These are phyloP conservation scores for Misgurnus mizolepis DNA, from an alignment of 2,113 vertebrate genomes.

Conservation along the genomic window DNA sequence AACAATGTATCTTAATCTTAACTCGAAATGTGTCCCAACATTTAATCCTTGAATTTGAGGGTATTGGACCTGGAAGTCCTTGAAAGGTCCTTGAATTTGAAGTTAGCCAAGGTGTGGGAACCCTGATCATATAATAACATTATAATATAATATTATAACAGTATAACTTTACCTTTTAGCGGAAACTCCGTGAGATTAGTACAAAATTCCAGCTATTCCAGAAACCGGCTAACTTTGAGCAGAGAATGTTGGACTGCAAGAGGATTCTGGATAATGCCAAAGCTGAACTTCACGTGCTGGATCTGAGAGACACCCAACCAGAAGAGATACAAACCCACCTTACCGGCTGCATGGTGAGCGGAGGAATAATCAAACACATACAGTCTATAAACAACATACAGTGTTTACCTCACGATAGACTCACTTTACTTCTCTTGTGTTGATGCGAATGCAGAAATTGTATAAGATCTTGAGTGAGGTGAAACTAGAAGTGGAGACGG, in stretches of 20 bases:
- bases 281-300: conserved; percentile 85
- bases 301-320: conserved; percentile 82
- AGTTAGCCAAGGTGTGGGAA: no score
- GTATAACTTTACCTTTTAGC: conserved; percentile 68
- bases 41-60: no score
- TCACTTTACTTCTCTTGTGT: neutral
- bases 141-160: no score
- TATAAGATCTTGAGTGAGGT: conserved; percentile 97
- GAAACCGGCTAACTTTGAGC: conserved; percentile 98
- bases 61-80: no score
- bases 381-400: neutral
- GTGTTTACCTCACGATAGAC: neutral
- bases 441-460: conserved; percentile 79
- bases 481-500: conserved; percentile 96
- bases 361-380: neutral
- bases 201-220: conserved; percentile 98
- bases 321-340: conserved; percentile 88
- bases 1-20: no score
- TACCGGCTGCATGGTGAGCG: conserved; percentile 88
- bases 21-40: no score
- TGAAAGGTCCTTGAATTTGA: no score
- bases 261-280: conserved; percentile 88
- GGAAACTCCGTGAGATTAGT: conserved; percentile 91
- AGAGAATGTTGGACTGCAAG: conserved; percentile 95
- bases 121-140: no score